Percentiles rank a stretch among this genome's conserved stretches.
phyloP scores from a whole-genome alignment of 2,888 invertebrate genomes.

The Shargacucullia verbasci region DNA sequence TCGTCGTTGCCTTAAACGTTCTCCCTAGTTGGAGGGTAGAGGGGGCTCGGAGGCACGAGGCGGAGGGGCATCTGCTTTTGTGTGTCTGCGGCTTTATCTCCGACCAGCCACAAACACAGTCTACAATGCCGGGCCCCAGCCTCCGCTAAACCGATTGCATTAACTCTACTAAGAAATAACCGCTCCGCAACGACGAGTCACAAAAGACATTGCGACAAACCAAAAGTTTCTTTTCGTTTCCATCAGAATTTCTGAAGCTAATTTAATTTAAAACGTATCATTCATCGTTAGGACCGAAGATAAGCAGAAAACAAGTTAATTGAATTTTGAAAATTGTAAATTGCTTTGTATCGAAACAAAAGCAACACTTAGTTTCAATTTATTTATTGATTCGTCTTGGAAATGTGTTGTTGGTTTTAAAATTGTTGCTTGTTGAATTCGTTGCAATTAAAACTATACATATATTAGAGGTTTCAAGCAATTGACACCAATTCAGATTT shows the following conservation, averaged over 20 bases:
- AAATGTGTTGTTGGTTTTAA: not conserved
- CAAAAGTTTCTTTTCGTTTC: conserved; percentile 51
- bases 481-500: not conserved
- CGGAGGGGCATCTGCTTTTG: conserved; percentile 75
- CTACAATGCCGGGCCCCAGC: conserved; percentile 57
- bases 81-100: conserved; percentile 77
- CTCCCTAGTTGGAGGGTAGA: conserved; percentile 62
- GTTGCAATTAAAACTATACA: not conserved
- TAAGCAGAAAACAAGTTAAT: conserved; percentile 58
- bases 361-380: conserved; percentile 19
- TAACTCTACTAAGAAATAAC: conserved; percentile 68
- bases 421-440: too few species aligned
- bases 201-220: conserved; percentile 58
- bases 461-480: not conserved
- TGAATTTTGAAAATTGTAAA: conserved; percentile 52
- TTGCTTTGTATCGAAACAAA: conserved; percentile 20
- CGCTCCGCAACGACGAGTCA: conserved; percentile 45
- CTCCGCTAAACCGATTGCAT: conserved; percentile 75
- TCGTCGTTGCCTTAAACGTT: conserved; percentile 80
- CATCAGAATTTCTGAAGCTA: conserved; percentile 33
- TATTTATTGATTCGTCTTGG: conserved; percentile 8
- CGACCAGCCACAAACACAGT: conserved; percentile 72
- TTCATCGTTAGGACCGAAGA: conserved; percentile 43
- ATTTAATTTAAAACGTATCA: conserved; percentile 55
- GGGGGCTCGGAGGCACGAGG: conserved; percentile 56